These are phyloP conservation scores for Thamnophis sirtalis DNA, from an alignment of 2,113 vertebrate genomes.

Conservation along the genomic window DNA sequence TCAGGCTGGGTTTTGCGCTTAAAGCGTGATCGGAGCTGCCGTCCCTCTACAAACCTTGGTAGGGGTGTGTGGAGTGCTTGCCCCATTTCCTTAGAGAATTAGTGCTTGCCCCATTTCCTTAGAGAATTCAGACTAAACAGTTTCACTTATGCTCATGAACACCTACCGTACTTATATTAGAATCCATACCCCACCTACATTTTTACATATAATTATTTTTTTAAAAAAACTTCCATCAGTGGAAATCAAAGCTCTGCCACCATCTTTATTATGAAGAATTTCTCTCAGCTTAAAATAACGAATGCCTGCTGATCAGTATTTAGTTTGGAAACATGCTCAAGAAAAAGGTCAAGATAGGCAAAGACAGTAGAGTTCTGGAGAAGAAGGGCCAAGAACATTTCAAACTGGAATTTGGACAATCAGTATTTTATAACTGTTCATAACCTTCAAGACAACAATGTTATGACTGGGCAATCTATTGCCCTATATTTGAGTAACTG, in stretches of 20 bases:
- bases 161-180: not conserved
- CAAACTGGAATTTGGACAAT: not conserved
- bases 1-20: too few relatives aligned
- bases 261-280: not conserved
- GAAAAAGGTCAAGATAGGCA: not conserved
- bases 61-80: too few relatives aligned
- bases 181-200: not conserved
- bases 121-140: not conserved
- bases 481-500: not conserved
- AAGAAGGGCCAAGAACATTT: not conserved
- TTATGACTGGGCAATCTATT: not conserved
- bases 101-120: too few relatives aligned
- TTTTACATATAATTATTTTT: not conserved
- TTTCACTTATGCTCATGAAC: not conserved
- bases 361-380: not conserved
- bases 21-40: too few relatives aligned
- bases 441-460: not conserved
- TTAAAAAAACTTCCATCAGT: not conserved
- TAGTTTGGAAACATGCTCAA: not conserved
- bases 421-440: not conserved
- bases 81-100: too few relatives aligned
- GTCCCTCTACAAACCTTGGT: too few relatives aligned
- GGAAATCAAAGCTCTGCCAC: not conserved
- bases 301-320: not conserved
- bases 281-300: not conserved